A percentile compares a stretch with the other conserved stretches of the same genome.
These are phyloP conservation scores for Agraylea sexmaculata DNA, from an alignment of 1,140 invertebrate species.

Conservation along the genomic window DNA sequence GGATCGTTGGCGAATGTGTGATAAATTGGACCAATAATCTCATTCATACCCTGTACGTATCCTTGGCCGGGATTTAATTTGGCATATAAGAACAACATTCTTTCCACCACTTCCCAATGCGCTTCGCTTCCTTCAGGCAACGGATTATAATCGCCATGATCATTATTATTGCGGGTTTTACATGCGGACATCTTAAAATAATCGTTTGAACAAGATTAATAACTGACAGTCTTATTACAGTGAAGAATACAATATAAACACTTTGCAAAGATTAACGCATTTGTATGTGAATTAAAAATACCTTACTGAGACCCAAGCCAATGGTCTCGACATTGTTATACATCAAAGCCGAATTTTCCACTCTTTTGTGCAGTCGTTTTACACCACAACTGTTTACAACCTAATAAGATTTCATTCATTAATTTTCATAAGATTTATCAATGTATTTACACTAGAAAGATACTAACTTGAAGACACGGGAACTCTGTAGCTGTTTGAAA, in stretches of 20 bases:
- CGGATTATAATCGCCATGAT: conserved; percentile 60
- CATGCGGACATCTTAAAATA: neutral
- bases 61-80: conserved; percentile 96
- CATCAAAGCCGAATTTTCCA: conserved; percentile 73
- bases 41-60: conserved; percentile 99
- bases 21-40: conserved; percentile 97
- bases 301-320: conserved; percentile 81
- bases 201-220: neutral
- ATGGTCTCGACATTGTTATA: conserved; percentile 80
- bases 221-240: neutral
- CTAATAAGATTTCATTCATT: conserved; percentile 23
- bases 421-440: neutral
- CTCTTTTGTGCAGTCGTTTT: conserved; percentile 73
- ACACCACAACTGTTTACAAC: conserved; percentile 61
- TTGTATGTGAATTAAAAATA: conserved; percentile 30
- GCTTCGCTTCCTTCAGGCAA: conserved; percentile 74
- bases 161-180: no score
- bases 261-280: no score
- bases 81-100: conserved; percentile 94
- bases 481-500: conserved; percentile 88
- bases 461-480: conserved; percentile 64
- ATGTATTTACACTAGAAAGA: neutral
- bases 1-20: conserved; percentile 91
- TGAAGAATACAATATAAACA: no score
- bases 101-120: conserved; percentile 94